These are phyloP conservation scores for Dreissena rostriformis DNA, from an alignment of 1,140 invertebrate genomes.

Conservation along the genomic window DNA sequence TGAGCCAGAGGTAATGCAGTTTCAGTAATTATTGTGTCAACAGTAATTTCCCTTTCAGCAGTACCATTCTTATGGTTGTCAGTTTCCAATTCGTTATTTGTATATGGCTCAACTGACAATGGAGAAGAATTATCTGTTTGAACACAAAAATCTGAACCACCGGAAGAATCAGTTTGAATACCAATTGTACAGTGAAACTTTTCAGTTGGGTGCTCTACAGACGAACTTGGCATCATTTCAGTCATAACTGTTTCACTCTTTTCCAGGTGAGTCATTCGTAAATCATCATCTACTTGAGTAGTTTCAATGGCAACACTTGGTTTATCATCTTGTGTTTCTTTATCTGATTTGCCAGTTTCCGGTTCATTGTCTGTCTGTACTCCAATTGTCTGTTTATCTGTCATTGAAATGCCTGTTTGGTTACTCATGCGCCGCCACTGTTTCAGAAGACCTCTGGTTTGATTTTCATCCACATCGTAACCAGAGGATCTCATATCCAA, in stretches of 20 bases:
- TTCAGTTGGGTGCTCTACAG: background rate
- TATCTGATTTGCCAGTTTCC: conserved; percentile 9
- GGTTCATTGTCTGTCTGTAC: conserved; percentile 61
- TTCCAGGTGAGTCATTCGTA: conserved; percentile 24
- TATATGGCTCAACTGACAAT: no score
- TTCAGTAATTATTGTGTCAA: no score
- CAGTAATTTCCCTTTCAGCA: no score
- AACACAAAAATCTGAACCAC: conserved; percentile 40
- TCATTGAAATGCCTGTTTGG: conserved; percentile 66
- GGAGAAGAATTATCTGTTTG: conserved; percentile 50
- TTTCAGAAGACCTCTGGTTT: conserved; percentile 23
- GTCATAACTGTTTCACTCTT: conserved; percentile 18
- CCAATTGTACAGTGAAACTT: background rate
- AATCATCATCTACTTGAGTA: conserved; percentile 25
- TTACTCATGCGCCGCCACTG: conserved; percentile 55
- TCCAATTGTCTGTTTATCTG: conserved; percentile 54
- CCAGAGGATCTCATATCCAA: conserved; percentile 21
- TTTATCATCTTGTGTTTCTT: background rate
- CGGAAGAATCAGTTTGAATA: background rate
- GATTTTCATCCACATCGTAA: conserved; percentile 36
- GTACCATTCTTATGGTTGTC: no score
- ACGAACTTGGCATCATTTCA: conserved; percentile 27
- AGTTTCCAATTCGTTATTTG: no score
- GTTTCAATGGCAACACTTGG: conserved; percentile 15
- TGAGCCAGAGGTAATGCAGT: no score